phyloP scores from a whole-genome alignment of 1,140 invertebrate species.

The Scaptomyza pallida region DNA sequence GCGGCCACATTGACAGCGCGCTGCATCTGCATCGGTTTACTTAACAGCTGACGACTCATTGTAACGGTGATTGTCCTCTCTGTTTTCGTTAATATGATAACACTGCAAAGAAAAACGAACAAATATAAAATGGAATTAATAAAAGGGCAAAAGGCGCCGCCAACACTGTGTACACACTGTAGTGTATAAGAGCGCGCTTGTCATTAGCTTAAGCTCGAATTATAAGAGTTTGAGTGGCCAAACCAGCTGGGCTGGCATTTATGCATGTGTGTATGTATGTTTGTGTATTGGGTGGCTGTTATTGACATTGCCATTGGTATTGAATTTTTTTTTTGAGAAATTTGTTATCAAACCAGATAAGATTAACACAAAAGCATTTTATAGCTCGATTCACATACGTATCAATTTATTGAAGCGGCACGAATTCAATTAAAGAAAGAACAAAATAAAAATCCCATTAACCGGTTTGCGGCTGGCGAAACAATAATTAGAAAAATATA shows the following conservation, averaged over 20 bases:
- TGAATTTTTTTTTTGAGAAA: neutral
- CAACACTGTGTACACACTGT: neutral
- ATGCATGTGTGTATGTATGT: too few species aligned
- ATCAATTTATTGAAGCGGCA: neutral
- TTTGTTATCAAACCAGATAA: constrained; percentile 34
- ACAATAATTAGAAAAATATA: neutral
- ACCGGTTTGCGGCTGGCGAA: constrained; percentile 5
- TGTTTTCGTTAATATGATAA: neutral
- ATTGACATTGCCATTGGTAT: constrained; percentile 13
- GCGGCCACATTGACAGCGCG: constrained; percentile 32
- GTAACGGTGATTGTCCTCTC: constrained; percentile 20
- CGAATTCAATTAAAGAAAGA: constrained; percentile 30
- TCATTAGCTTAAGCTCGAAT: constrained; percentile 30
- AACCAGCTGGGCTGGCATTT: neutral
- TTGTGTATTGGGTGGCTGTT: neutral
- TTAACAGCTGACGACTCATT: constrained; percentile 51
- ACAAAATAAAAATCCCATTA: too few species aligned
- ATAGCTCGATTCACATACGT: constrained; percentile 25
- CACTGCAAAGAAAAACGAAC: neutral
- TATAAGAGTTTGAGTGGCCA: constrained; percentile 31
- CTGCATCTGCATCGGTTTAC: constrained; percentile 34
- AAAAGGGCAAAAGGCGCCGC: constrained; percentile 15
- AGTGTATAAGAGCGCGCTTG: constrained; percentile 44
- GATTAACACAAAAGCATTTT: constrained; percentile 29
- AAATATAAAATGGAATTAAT: constrained; percentile 12